phyloP scores from a whole-genome alignment of 2,888 invertebrate genomes.

The Athrips mouffetella region DNA sequence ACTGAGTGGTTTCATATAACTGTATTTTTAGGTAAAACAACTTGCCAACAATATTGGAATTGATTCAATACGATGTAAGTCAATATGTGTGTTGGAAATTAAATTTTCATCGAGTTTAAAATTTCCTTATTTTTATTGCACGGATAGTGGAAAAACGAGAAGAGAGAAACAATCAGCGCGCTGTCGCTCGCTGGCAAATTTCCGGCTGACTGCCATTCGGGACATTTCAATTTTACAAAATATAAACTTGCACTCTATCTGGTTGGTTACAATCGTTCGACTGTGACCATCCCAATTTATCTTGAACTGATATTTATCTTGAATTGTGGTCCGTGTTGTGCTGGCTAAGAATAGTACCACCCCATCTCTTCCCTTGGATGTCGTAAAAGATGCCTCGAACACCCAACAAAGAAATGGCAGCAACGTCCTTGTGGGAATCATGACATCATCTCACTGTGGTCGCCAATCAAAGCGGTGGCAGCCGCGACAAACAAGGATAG shows the following conservation, averaged over 20 bases:
- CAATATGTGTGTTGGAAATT: conserved; percentile 21
- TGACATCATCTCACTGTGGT: no score
- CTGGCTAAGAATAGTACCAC: no score
- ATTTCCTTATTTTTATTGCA: conserved; percentile 47
- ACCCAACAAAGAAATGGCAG: no score
- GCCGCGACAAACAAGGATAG: no score
- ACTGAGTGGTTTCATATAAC: conserved; percentile 3
- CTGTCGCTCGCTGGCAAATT: conserved; percentile 53
- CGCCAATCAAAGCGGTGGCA: no score
- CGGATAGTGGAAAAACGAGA: conserved; percentile 48
- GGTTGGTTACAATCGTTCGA: conserved; percentile 37
- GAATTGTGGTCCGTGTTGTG: no score
- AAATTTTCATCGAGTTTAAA: conserved; percentile 34
- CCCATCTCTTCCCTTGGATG: no score
- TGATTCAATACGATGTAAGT: conserved; percentile 21
- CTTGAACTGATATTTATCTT: neutral
- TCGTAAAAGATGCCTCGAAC: no score
- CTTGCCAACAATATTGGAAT: conserved; percentile 5
- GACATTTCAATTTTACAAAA: conserved; percentile 61
- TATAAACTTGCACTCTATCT: conserved; percentile 45
- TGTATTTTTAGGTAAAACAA: conserved; percentile 4
- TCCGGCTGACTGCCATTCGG: conserved; percentile 57
- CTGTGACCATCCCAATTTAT: conserved; percentile 29
- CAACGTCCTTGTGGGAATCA: no score
- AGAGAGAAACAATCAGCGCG: conserved; percentile 49